Evolutionary conservation across 2,888 invertebrate genomes (phyloP).

Genomic region (Anthoptus insignis): DNA sequence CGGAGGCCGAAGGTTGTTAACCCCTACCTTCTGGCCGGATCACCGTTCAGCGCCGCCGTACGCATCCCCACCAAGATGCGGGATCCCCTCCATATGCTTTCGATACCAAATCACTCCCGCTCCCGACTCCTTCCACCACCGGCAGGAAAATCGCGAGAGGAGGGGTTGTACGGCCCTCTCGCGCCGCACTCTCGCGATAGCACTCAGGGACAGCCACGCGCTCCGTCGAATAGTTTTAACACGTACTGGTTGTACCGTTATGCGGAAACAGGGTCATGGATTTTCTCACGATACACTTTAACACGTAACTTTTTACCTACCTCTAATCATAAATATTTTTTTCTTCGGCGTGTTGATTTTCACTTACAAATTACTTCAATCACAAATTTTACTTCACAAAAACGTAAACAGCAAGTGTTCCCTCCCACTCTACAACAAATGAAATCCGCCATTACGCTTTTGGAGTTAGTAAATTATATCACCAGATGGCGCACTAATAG

Average conservation of each 20-base stretch:
- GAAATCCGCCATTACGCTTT: slow-evolving; percentile 79
- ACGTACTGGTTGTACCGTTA: slow-evolving; percentile 70
- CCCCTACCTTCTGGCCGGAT: slow-evolving; percentile 80
- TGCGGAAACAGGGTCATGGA: slow-evolving; percentile 82
- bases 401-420: slow-evolving; percentile 58
- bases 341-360: slow-evolving; percentile 15
- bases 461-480: slow-evolving; percentile 57
- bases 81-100: slow-evolving; percentile 85
- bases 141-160: slow-evolving; percentile 81
- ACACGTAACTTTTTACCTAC: slow-evolving; percentile 58
- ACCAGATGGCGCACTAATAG: slow-evolving; percentile 70
- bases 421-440: slow-evolving; percentile 73
- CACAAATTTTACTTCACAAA: slow-evolving; percentile 44
- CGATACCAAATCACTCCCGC: slow-evolving; percentile 82
- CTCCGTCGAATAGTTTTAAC: slow-evolving; percentile 78
- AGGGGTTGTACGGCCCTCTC: slow-evolving; percentile 79
- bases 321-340: slow-evolving; percentile 49
- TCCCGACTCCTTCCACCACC: slow-evolving; percentile 84
- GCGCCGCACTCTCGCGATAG: slow-evolving; percentile 68
- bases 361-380: slow-evolving; percentile 23
- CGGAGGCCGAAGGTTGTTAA: slow-evolving; percentile 82
- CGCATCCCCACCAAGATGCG: slow-evolving; percentile 85
- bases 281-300: slow-evolving; percentile 57
- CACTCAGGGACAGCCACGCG: slow-evolving; percentile 75
- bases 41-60: slow-evolving; percentile 70